Evolutionary conservation across 2,888 invertebrate species (phyloP).

Genomic region (Allygus modestus): DNA sequence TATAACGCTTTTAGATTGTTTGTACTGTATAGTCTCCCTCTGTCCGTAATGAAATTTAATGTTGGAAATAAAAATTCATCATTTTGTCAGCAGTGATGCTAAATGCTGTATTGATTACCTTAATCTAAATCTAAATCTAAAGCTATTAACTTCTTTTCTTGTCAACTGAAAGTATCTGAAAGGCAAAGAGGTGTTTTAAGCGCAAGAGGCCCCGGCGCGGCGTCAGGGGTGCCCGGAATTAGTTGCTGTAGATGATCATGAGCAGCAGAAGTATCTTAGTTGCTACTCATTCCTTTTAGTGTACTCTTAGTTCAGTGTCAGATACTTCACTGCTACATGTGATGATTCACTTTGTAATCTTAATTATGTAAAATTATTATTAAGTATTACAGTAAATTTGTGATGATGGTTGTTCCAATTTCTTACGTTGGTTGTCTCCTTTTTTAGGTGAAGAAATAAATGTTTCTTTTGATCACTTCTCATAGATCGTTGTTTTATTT

Average conservation of each 20-base stretch:
- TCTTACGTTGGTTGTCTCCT: slow-evolving; percentile 68
- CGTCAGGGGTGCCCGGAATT: slow-evolving; percentile 40
- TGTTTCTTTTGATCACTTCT: slow-evolving; percentile 68
- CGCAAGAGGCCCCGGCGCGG: slow-evolving; percentile 19
- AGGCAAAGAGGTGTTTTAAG: slow-evolving; percentile 23
- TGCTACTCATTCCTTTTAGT: slow-evolving; percentile 41
- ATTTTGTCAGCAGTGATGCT: no score
- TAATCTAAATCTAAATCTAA: neutral
- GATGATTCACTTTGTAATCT: slow-evolving; percentile 28
- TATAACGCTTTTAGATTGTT: no score
- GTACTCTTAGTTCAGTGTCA: slow-evolving; percentile 47
- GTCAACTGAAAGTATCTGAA: neutral
- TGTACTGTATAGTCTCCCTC: no score
- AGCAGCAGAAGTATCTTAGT: slow-evolving; percentile 53
- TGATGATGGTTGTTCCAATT: slow-evolving; percentile 60
- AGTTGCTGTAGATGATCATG: slow-evolving; percentile 42
- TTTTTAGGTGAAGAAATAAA: slow-evolving; percentile 70
- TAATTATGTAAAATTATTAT: slow-evolving; percentile 41
- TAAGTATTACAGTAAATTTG: slow-evolving; percentile 55
- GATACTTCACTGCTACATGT: slow-evolving; percentile 51
- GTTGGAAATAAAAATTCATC: no score
- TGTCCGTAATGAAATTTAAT: no score
- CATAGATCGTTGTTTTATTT: slow-evolving; percentile 39
- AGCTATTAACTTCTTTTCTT: neutral
- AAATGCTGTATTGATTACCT: no score